These are phyloP conservation scores for Chiroxiphia lanceolata DNA, from an alignment of 2,797 vertebrate species.

Conservation along the genomic window DNA sequence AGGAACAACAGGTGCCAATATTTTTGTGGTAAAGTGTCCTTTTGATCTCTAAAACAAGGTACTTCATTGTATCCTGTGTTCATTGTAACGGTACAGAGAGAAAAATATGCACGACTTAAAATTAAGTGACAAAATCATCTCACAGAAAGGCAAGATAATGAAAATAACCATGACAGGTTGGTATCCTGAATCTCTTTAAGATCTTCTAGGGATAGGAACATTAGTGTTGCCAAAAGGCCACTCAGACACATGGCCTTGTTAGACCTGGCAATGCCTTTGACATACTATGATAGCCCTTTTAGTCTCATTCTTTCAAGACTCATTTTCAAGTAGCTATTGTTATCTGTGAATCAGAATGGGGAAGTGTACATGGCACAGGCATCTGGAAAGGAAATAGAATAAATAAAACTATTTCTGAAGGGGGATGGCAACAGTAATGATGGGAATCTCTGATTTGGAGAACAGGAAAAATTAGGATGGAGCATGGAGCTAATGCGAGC, in stretches of 20 bases:
- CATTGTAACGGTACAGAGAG: neutral
- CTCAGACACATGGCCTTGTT: fast-evolving
- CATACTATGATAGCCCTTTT: neutral
- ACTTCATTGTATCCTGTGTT: neutral
- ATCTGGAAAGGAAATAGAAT: neutral
- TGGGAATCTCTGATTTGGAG: neutral
- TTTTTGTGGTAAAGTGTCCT: neutral
- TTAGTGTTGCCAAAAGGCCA: neutral
- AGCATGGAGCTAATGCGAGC: fast-evolving
- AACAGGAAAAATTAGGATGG: neutral
- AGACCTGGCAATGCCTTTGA: neutral
- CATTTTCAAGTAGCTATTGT: neutral
- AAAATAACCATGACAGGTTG: fast-evolving
- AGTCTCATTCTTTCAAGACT: neutral
- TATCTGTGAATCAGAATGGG: neutral
- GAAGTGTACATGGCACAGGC: neutral
- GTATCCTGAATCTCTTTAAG: neutral
- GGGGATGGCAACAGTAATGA: neutral
- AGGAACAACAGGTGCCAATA: neutral
- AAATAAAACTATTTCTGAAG: neutral
- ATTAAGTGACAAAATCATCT: neutral
- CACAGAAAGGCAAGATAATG: neutral
- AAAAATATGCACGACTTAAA: neutral
- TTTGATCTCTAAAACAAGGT: neutral
- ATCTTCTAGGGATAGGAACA: neutral